Conservation (phyloP, 2,113 vertebrate genomes). For the Thunnus thynnus region DNA sequence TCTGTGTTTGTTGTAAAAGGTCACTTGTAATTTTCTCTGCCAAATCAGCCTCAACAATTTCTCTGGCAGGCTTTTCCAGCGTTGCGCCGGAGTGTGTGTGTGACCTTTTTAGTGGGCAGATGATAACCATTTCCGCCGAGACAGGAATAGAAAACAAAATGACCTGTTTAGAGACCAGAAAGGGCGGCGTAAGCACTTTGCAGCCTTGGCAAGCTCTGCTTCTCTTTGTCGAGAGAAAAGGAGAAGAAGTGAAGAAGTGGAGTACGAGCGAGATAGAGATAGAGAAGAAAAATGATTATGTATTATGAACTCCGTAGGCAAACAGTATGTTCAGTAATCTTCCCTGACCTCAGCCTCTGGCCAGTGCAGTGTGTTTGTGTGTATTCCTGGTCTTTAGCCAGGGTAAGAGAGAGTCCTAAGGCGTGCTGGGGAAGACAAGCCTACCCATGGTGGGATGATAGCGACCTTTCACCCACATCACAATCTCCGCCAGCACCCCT, state of each 20-base stretch:
- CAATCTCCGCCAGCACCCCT: slow-evolving; percentile 32
- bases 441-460: slow-evolving; percentile 57
- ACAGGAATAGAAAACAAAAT: slow-evolving; percentile 86
- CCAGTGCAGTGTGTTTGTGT: slow-evolving; percentile 33
- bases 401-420: slow-evolving; percentile 47
- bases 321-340: slow-evolving; percentile 46
- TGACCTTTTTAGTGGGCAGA: slow-evolving; percentile 85
- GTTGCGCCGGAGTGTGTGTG: slow-evolving; percentile 60
- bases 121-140: slow-evolving; percentile 80
- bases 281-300: slow-evolving; percentile 53
- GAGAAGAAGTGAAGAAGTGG: slow-evolving; percentile 18
- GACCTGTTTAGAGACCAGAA: slow-evolving; percentile 83
- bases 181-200: slow-evolving; percentile 79
- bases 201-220: slow-evolving; percentile 66
- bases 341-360: slow-evolving; percentile 50
- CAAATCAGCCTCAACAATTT: slow-evolving; percentile 80
- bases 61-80: slow-evolving; percentile 75
- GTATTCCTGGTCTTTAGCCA: slow-evolving; percentile 49
- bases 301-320: slow-evolving; percentile 40
- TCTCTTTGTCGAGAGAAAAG: slow-evolving; percentile 64
- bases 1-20: slow-evolving; percentile 79
- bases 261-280: slow-evolving; percentile 47
- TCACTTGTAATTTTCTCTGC: slow-evolving; percentile 79
- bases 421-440: slow-evolving; percentile 61
- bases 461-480: slow-evolving; percentile 67